Base-by-base conservation (phyloP, 2,888 invertebrate genomes). In the Athrips mouffetella region DNA sequence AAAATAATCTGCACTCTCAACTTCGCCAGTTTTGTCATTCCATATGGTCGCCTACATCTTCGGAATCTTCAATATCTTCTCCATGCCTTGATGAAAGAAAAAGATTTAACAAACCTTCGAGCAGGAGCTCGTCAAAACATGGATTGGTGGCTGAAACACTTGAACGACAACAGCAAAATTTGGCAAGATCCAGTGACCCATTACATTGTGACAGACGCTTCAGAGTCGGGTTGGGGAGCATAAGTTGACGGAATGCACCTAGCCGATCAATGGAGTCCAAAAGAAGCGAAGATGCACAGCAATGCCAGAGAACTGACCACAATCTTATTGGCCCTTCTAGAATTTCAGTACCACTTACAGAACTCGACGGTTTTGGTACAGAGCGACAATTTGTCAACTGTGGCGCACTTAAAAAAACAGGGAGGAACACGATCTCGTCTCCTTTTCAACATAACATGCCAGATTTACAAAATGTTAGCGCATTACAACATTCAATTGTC, bases 11-110 rank as follows among this genome's bases (percentile, higher is more conserved):
- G 37, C 10, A 10, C 20, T 4, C 45, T 35, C 16, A 41, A n/a
- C 23, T 45, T 37, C 10, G 37, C 37, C 20, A 37, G 37, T 37
- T 37, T 37, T 20, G n/a, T 15, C 10, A 20, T 37, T 3, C 45
- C 11, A 2, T 42, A 23, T 18, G n/a, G 37, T 20, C 37, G 37
- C 6, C 15, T 18, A n/a, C n/a, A n/a, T n/a, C n/a, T n/a, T n/a
- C n/a, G n/a, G n/a, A n/a, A n/a, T n/a, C n/a, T n/a, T n/a, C n/a
- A n/a, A n/a, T n/a, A n/a, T n/a, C n/a, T n/a, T n/a, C n/a, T n/a
- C n/a, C n/a, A n/a, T n/a, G n/a, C n/a, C n/a, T n/a, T n/a, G n/a
- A n/a, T n/a, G n/a, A n/a, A n/a, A n/a, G n/a, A n/a, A n/a, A n/a
- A n/a, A n/a, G n/a, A n/a, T n/a, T n/a, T n/a, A 25, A 10, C n/a